Percentiles rank a stretch among this genome's conserved stretches.
These are phyloP conservation scores for Lepidocyrtinus sp. DNA, from an alignment of 2,888 invertebrate genomes.

Conservation along the genomic window DNA sequence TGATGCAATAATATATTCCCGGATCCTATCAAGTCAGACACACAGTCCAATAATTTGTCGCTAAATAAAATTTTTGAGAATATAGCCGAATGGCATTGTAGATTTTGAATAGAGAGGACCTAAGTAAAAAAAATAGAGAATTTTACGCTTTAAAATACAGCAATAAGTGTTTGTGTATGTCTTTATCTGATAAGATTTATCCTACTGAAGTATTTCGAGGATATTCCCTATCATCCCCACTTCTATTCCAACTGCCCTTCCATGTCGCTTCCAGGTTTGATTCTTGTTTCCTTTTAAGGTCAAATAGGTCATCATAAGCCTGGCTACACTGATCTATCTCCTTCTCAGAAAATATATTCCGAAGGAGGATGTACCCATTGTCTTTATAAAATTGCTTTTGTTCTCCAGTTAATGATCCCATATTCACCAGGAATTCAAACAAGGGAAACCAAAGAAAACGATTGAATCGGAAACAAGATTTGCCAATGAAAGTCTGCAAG, in stretches of 20 bases:
- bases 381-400: conserved; percentile 75
- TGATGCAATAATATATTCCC: conserved; percentile 77
- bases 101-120: conserved; percentile 78
- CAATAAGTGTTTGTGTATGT: too few relatives aligned
- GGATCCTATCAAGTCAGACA: conserved; percentile 76
- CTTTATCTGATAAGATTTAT: too few relatives aligned
- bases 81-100: conserved; percentile 76
- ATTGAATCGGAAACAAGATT: too few relatives aligned
- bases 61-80: conserved; percentile 75
- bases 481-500: too few relatives aligned
- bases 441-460: too few relatives aligned
- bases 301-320: conserved; percentile 76
- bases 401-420: conserved; percentile 67
- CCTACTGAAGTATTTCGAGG: too few relatives aligned
- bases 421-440: too few relatives aligned
- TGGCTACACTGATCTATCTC: conserved; percentile 74
- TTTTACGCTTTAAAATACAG: too few relatives aligned
- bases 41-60: conserved; percentile 75
- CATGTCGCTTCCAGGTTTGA: conserved; percentile 76
- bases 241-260: conserved; percentile 74
- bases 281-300: conserved; percentile 72
- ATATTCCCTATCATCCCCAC: too few relatives aligned
- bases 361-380: conserved; percentile 76
- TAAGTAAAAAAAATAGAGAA: too few relatives aligned
- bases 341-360: conserved; percentile 73